Percentiles rank a stretch among this genome's conserved stretches.
Evolutionary conservation across 2,888 invertebrate species (phyloP).

Genomic region (Lottia gigantea): DNA sequence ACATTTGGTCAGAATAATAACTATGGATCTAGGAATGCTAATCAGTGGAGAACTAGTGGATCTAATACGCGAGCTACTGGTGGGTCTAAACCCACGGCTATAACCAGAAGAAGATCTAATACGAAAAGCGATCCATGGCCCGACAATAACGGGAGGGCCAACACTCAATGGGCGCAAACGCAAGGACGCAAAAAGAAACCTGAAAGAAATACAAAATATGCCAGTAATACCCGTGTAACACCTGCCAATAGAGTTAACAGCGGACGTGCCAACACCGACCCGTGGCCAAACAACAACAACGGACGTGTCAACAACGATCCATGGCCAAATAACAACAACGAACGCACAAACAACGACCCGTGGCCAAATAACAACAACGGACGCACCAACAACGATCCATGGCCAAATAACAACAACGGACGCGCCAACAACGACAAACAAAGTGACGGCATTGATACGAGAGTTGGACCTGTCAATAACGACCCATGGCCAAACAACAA

Average conservation of each 20-base stretch:
- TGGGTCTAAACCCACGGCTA: no score
- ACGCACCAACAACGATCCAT: neutral
- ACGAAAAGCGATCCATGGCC: neutral
- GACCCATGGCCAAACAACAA: neutral
- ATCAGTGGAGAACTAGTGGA: neutral
- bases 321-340: conserved; percentile 6
- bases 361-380: neutral
- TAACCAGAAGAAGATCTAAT: neutral
- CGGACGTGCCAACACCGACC: neutral
- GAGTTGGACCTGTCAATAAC: neutral
- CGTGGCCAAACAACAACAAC: conserved; percentile 1
- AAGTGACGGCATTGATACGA: neutral
- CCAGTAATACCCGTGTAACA: neutral
- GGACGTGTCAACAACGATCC: neutral
- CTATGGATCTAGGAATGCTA: neutral
- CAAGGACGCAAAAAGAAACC: no score
- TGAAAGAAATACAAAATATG: no score
- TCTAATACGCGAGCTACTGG: no score
- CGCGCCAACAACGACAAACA: neutral
- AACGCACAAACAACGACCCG: neutral
- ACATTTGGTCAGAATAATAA: neutral
- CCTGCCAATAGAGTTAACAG: neutral
- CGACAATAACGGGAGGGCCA: neutral
- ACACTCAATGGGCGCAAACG: neutral
- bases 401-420: neutral